Conservation (phyloP, 2,888 invertebrate genomes). For the Ligdia adustata region DNA sequence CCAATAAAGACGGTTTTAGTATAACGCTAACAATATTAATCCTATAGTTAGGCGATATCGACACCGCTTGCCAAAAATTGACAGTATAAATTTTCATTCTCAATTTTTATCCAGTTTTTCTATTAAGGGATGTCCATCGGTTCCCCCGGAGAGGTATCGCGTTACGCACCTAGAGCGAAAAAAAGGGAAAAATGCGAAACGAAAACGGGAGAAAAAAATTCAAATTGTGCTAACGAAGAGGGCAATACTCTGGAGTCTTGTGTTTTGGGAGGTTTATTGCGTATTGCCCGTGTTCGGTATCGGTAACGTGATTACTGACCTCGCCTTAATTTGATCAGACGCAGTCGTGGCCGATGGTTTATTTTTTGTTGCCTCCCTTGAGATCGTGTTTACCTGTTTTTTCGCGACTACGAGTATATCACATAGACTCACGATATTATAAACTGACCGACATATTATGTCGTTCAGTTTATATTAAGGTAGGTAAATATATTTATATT, state of each 20-base stretch:
- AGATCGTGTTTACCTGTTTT: constrained; percentile 59
- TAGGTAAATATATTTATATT: no score
- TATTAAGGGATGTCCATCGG: constrained; percentile 73
- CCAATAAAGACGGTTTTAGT: constrained; percentile 23
- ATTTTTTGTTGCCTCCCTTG: constrained; percentile 60
- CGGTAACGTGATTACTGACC: constrained; percentile 83
- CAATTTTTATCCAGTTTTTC: constrained; percentile 69
- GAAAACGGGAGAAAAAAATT: constrained; percentile 39
- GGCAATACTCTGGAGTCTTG: constrained; percentile 74
- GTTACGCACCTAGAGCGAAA: constrained; percentile 73
- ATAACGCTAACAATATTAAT: constrained; percentile 27
- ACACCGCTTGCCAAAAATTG: constrained; percentile 55
- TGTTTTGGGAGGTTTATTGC: constrained; percentile 74
- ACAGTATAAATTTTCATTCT: constrained; percentile 71
- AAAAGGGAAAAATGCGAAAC: constrained; percentile 15
- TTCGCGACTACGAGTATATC: no score
- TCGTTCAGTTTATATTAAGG: no score
- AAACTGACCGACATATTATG: no score
- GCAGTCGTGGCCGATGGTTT: constrained; percentile 60
- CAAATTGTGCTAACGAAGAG: constrained; percentile 78
- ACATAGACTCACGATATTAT: no score
- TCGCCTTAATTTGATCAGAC: constrained; percentile 78
- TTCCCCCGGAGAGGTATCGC: constrained; percentile 65
- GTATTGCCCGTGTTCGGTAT: constrained; percentile 77
- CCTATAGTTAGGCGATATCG: constrained; percentile 44